Percentiles rank a stretch among this genome's conserved stretches.
Conservation (phyloP, 2,888 invertebrate genomes). For the Griposia aprilina region DNA sequence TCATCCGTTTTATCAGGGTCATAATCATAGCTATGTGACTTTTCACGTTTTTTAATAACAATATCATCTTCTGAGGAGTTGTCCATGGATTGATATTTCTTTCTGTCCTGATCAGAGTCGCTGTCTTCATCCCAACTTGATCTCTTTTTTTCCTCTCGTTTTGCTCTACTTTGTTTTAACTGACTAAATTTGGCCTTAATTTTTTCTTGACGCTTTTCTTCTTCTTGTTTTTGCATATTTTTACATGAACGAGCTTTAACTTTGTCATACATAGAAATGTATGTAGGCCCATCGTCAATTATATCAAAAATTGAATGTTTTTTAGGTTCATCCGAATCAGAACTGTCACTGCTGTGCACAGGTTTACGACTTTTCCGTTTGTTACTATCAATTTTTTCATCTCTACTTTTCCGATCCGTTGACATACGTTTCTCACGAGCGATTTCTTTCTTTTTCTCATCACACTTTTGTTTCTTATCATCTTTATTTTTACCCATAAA, state of each 20-base stretch:
- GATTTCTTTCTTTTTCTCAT: conserved; percentile 87
- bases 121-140: conserved; percentile 97
- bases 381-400: conserved; percentile 83
- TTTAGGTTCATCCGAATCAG: conserved; percentile 95
- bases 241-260: conserved; percentile 98
- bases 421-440: conserved; percentile 88
- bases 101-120: conserved; percentile 91
- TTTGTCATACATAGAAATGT: conserved; percentile 99
- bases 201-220: conserved; percentile 96
- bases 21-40: conserved; percentile 86
- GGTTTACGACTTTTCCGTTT: conserved; percentile 87
- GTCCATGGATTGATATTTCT: conserved; percentile 85
- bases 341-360: conserved; percentile 91
- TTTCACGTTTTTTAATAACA: conserved; percentile 85
- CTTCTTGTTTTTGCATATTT: conserved; percentile 97
- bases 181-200: conserved; percentile 97
- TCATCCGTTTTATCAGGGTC: conserved; percentile 88
- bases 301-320: conserved; percentile 98
- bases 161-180: conserved; percentile 96
- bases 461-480: conserved; percentile 83
- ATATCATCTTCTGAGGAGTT: conserved; percentile 90
- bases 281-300: conserved; percentile 96
- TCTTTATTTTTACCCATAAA: conserved; percentile 83
- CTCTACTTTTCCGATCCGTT: conserved; percentile 88
- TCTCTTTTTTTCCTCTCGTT: conserved; percentile 96